A percentile compares a stretch with the other conserved stretches of the same genome.
Evolutionary conservation across 2,797 vertebrate genomes (phyloP).

Genomic region (Poliocrania exsul): DNA sequence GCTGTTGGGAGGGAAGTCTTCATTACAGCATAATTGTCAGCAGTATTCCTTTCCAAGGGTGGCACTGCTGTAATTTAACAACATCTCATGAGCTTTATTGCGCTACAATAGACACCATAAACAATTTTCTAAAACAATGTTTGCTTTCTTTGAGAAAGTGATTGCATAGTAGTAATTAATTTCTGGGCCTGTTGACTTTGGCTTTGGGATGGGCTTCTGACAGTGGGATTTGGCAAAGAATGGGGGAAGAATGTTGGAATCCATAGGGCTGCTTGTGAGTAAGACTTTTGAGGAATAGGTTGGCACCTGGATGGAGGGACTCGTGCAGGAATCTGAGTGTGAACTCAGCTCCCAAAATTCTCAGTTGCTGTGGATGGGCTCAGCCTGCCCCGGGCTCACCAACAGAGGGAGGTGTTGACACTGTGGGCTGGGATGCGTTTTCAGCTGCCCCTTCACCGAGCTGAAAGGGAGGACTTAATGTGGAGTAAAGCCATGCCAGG

Average conservation of each 20-base stretch:
- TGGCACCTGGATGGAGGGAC: not conserved
- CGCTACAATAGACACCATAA: not conserved
- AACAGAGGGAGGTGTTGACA: not conserved
- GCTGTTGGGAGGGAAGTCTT: not conserved
- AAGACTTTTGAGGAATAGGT: not conserved
- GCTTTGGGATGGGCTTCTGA: not conserved
- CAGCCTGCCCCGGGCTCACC: not conserved
- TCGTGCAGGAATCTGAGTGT: not conserved
- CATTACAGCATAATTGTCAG: not conserved
- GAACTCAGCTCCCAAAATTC: not conserved
- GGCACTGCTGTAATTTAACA: not conserved
- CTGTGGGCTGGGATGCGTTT: not conserved
- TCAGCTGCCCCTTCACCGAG: not conserved
- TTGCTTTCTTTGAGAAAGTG: conserved; percentile 9
- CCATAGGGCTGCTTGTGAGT: not conserved
- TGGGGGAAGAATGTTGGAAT: not conserved
- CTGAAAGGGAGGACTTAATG: not conserved
- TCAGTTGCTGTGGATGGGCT: not conserved
- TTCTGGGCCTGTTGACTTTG: conserved; percentile 21
- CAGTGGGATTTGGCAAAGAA: not conserved
- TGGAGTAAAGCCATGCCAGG: not conserved
- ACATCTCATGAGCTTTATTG: not conserved
- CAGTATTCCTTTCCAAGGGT: not conserved
- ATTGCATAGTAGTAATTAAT: not conserved
- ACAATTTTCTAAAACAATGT: not conserved